Percentiles rank a stretch among this genome's conserved stretches.
Evolutionary conservation across 2,797 vertebrate species (phyloP).

Genomic region (Parauchenoglanis ngamensis): DNA sequence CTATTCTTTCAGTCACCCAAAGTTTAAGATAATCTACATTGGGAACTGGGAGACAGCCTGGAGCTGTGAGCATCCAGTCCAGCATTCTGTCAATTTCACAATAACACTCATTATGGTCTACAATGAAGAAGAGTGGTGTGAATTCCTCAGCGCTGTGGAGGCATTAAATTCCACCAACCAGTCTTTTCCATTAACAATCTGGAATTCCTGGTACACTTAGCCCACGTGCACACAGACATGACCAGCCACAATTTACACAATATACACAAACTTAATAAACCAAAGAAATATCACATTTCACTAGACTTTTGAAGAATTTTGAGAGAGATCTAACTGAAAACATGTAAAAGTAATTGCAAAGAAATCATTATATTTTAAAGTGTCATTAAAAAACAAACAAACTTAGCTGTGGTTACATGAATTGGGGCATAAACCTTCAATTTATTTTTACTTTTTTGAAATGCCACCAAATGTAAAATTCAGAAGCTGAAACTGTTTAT

Average conservation of each 20-base stretch:
- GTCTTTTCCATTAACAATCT: slow-evolving; percentile 33
- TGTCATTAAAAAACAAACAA: neutral
- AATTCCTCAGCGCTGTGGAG: slow-evolving; percentile 22
- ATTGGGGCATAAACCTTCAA: neutral
- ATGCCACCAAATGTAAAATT: neutral
- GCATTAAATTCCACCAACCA: slow-evolving; percentile 29
- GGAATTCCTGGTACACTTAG: slow-evolving; percentile 11
- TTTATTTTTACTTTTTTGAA: neutral
- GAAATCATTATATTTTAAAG: neutral
- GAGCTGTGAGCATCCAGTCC: neutral
- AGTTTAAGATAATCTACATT: slow-evolving; percentile 22
- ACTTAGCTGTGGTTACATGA: neutral
- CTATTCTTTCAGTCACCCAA: slow-evolving; percentile 37
- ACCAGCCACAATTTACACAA: slow-evolving; percentile 12
- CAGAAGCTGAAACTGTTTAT: neutral
- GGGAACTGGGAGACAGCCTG: slow-evolving; percentile 1
- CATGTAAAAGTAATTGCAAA: neutral
- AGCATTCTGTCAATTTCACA: slow-evolving; percentile 16
- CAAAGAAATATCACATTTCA: slow-evolving; percentile 20
- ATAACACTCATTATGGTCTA: slow-evolving; percentile 1
- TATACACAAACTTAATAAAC: neutral
- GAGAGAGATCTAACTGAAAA: neutral
- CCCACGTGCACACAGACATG: neutral
- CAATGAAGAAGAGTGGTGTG: neutral
- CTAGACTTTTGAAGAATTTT: neutral